Percentiles rank a stretch among this genome's conserved stretches.
Conservation (phyloP, 1,140 invertebrate species). For the Achroia grisella region DNA sequence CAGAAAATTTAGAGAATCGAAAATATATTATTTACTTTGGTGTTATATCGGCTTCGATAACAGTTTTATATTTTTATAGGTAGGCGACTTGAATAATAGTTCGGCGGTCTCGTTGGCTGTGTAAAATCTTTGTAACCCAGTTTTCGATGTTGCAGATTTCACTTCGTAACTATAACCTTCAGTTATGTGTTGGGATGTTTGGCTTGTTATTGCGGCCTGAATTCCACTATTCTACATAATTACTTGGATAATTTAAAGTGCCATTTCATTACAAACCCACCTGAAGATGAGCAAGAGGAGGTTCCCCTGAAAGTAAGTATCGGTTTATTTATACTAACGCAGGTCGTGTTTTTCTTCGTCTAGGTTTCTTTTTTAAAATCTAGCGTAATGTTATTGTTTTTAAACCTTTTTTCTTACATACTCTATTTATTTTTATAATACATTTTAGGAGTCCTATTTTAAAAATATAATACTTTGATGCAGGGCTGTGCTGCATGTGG, state of each 20-base stretch:
- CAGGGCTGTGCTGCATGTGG: slow-evolving; percentile 62
- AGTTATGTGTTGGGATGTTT: slow-evolving; percentile 66
- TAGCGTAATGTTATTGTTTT: too few relatives aligned
- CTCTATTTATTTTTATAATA: too few relatives aligned
- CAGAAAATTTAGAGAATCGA: slow-evolving; percentile 59
- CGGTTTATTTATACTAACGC: too few relatives aligned
- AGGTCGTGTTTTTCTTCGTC: too few relatives aligned
- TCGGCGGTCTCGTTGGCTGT: slow-evolving; percentile 1
- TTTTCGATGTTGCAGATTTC: slow-evolving; percentile 55
- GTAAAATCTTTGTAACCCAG: slow-evolving; percentile 14
- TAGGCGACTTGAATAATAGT: slow-evolving; percentile 13
- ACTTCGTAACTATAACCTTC: slow-evolving; percentile 52
- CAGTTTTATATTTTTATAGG: slow-evolving; percentile 59
- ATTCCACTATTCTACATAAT: slow-evolving; percentile 41
- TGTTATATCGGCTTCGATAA: slow-evolving; percentile 44
- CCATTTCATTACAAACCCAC: slow-evolving; percentile 37
- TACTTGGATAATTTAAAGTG: slow-evolving; percentile 48
- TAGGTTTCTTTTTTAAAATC: too few relatives aligned
- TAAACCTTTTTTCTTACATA: too few relatives aligned
- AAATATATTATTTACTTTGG: slow-evolving; percentile 61
- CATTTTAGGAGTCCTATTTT: not conserved
- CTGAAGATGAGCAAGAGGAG: slow-evolving; percentile 19
- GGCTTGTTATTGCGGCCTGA: slow-evolving; percentile 62
- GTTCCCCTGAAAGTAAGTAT: too few relatives aligned
- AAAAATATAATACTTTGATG: slow-evolving; percentile 8